Conservation (phyloP, 2,888 invertebrate species). For the Mesorhabditis belari region DNA sequence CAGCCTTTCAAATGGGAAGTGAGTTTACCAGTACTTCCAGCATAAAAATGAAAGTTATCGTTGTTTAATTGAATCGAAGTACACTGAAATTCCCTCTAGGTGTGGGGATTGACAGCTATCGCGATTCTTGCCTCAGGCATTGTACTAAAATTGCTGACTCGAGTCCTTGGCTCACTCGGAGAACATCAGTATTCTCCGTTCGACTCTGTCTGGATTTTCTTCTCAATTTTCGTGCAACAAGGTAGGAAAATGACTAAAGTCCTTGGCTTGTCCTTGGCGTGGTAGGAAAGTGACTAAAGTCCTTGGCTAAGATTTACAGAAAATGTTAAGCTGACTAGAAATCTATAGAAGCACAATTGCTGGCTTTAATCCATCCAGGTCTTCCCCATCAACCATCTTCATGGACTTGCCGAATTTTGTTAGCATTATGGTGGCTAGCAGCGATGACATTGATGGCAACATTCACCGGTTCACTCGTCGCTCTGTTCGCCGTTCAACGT, state of each 20-base stretch:
- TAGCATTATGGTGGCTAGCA: constrained; percentile 46
- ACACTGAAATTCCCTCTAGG: constrained; percentile 8
- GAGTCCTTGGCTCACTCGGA: constrained; percentile 9
- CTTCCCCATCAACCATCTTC: constrained; percentile 38
- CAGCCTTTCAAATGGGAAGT: constrained; percentile 49
- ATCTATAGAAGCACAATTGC: background rate
- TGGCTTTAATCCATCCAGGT: constrained; percentile 15
- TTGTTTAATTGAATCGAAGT: background rate
- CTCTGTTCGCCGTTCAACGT: constrained; percentile 46
- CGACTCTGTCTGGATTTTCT: constrained; percentile 41
- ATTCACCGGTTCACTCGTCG: constrained; percentile 48
- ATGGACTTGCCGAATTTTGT: constrained; percentile 42
- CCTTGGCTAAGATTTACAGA: background rate
- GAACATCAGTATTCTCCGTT: constrained; percentile 30
- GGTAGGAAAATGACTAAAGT: constrained; percentile 13
- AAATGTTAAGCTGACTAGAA: background rate
- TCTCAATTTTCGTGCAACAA: constrained; percentile 44
- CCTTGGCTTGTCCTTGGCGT: background rate
- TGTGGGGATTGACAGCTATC: constrained; percentile 29
- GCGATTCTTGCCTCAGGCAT: constrained; percentile 38
- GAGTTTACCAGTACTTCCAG: no score
- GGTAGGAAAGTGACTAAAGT: background rate
- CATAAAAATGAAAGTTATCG: background rate
- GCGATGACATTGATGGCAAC: constrained; percentile 44
- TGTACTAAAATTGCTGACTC: constrained; percentile 26